Evolutionary conservation across 2,797 vertebrate genomes (phyloP).

Genomic region (Premnoplex brunnescens): DNA sequence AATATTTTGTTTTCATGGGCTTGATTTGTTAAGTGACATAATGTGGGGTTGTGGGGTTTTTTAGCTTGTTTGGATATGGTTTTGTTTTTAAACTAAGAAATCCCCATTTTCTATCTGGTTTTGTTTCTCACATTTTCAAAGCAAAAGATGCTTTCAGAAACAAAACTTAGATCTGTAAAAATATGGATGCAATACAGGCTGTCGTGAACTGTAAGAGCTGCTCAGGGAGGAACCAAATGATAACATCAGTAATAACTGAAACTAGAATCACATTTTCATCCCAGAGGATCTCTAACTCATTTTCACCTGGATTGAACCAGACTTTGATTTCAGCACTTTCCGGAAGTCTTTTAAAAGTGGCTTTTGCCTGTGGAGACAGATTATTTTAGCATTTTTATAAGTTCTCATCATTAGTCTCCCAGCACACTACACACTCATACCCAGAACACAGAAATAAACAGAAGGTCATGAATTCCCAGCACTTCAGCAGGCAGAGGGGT

Average conservation of each 20-base stretch:
- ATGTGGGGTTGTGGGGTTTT: not conserved
- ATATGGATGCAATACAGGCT: not conserved
- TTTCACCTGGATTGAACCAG: not conserved
- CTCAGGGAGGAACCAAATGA: not conserved
- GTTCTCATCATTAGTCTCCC: not conserved
- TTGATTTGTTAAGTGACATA: not conserved
- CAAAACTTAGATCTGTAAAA: not conserved
- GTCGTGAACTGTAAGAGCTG: not conserved
- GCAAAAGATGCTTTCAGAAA: not conserved
- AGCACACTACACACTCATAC: not conserved
- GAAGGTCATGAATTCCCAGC: not conserved
- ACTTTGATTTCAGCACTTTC: not conserved
- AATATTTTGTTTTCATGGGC: not conserved
- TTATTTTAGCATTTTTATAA: not conserved
- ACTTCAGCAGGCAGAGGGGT: fast-evolving
- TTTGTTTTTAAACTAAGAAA: not conserved
- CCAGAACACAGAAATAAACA: not conserved
- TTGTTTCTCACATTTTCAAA: slow-evolving; percentile 2
- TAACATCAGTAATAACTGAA: not conserved
- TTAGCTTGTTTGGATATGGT: not conserved
- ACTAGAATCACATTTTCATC: slow-evolving; percentile 6
- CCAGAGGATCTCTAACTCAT: slow-evolving; percentile 6
- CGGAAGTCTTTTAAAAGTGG: not conserved
- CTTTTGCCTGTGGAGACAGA: not conserved
- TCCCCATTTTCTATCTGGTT: not conserved